Percentiles rank a stretch among this genome's conserved stretches.
phyloP scores from a whole-genome alignment of 2,113 vertebrate genomes.

The Cyanoderma ruficeps region DNA sequence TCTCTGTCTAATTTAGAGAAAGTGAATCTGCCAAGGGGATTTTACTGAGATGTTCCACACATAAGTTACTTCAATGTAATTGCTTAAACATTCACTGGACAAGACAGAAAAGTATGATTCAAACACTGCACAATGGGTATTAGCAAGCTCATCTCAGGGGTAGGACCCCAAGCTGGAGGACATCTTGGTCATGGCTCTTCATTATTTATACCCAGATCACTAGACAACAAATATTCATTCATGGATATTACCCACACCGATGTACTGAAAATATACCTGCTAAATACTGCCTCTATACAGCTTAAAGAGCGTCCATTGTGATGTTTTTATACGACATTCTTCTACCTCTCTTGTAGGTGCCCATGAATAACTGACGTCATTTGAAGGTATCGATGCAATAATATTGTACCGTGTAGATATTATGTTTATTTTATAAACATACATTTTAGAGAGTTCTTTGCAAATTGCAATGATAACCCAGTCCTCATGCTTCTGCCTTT shows the following conservation, averaged over 20 bases:
- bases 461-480: background rate
- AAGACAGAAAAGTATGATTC: background rate
- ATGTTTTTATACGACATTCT: background rate
- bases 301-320: background rate
- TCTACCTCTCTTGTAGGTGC: background rate
- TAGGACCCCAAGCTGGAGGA: background rate
- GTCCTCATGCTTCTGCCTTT: background rate
- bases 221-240: background rate
- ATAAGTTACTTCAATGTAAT: background rate
- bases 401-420: background rate
- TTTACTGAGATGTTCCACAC: background rate
- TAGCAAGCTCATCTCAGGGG: background rate
- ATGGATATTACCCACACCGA: background rate
- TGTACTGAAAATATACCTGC: background rate
- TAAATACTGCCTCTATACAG: background rate
- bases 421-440: slow-evolving; percentile 8
- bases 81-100: background rate
- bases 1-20: background rate
- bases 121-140: background rate
- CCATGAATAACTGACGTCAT: background rate
- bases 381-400: slow-evolving; percentile 3
- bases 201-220: background rate
- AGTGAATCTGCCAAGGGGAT: background rate
- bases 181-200: background rate
- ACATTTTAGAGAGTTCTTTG: background rate